Evolutionary conservation across 1,140 invertebrate genomes (phyloP).

Genomic region (Heliothis subflexa): DNA sequence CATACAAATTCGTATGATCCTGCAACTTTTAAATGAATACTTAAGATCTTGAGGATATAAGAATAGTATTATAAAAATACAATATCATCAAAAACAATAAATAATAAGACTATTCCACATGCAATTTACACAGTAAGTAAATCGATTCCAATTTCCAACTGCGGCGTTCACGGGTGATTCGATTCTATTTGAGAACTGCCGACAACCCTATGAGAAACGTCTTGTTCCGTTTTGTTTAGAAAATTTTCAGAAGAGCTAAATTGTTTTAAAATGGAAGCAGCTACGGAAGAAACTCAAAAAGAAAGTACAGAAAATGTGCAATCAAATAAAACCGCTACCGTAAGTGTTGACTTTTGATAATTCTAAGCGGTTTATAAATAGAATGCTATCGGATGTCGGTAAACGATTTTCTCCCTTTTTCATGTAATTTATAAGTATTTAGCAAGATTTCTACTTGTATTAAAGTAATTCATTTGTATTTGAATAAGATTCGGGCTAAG

Average conservation of each 20-base stretch:
- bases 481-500: neutral
- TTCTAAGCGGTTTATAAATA: slow-evolving; percentile 74
- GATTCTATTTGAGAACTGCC: neutral
- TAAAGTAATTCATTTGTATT: neutral
- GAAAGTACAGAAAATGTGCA: slow-evolving; percentile 64
- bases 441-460: neutral
- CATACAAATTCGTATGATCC: neutral
- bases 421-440: slow-evolving; percentile 27
- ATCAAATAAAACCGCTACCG: slow-evolving; percentile 62
- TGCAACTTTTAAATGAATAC: too few relatives aligned
- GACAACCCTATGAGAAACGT: slow-evolving; percentile 39
- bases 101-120: too few relatives aligned
- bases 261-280: slow-evolving; percentile 72
- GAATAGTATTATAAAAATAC: too few relatives aligned
- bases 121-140: too few relatives aligned
- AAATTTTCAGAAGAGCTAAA: slow-evolving; percentile 53
- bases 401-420: slow-evolving; percentile 38
- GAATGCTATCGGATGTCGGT: slow-evolving; percentile 75
- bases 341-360: slow-evolving; percentile 59
- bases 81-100: too few relatives aligned
- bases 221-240: slow-evolving; percentile 56
- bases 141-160: too few relatives aligned
- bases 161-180: neutral
- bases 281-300: slow-evolving; percentile 65
- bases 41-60: too few relatives aligned